Conservation (phyloP, 92 coral and sea anemone genomes). For the Palythoa heliodiscus region DNA sequence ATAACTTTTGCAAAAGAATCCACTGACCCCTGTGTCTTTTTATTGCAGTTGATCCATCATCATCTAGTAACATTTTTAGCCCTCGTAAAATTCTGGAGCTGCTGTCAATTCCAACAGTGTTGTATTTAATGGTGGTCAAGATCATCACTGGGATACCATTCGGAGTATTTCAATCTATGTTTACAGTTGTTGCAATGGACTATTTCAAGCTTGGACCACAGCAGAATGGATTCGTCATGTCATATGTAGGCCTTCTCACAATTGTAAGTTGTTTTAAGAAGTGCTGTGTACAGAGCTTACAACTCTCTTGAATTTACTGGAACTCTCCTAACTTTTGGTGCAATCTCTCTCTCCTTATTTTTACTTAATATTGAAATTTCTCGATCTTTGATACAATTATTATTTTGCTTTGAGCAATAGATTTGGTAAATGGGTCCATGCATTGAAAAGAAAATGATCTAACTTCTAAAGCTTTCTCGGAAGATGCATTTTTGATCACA, state of each 20-base stretch:
- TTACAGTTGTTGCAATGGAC: conserved; percentile 88
- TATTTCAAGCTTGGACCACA: conserved; percentile 91
- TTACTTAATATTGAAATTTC: no score
- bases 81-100: conserved; percentile 71
- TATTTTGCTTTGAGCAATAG: no score
- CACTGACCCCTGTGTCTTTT: not conserved
- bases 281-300: no score
- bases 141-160: conserved; percentile 84
- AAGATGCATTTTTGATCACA: no score
- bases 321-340: no score
- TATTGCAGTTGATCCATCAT: conserved; percentile 29
- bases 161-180: conserved; percentile 97
- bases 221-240: conserved; percentile 93
- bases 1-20: not conserved
- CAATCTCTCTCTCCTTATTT: no score
- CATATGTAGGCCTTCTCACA: conserved; percentile 88
- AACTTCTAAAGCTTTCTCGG: no score
- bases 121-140: conserved; percentile 75
- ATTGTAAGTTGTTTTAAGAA: conserved; percentile 71
- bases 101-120: conserved; percentile 70
- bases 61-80: conserved; percentile 66
- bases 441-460: no score
- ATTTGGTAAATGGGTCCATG: no score
- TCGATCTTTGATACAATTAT: no score
- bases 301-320: no score